phyloP scores from a whole-genome alignment of 2,797 vertebrate genomes.

The Anolis apletophallus region DNA sequence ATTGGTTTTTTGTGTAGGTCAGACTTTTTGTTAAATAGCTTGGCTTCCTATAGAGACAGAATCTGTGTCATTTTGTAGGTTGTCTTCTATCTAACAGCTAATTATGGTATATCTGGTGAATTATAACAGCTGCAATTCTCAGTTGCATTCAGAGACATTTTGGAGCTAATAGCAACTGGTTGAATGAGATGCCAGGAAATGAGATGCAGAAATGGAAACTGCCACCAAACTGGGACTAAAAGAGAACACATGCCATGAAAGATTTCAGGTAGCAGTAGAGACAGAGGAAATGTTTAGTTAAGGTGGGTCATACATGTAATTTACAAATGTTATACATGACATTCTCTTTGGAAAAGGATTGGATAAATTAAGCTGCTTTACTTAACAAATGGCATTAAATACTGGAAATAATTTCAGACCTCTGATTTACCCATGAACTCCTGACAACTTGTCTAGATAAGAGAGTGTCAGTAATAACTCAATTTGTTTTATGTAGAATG shows the following conservation, averaged over 20 bases:
- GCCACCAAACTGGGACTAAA: background rate
- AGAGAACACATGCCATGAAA: background rate
- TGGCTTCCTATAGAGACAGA: slow-evolving; percentile 57
- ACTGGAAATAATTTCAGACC: background rate
- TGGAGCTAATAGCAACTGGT: background rate
- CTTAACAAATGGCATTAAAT: background rate
- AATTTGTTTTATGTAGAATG: background rate
- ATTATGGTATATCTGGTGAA: slow-evolving; percentile 4
- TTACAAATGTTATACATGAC: background rate
- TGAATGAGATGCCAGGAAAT: background rate
- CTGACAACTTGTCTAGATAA: background rate
- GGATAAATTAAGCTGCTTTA: background rate
- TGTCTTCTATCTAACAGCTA: slow-evolving; percentile 18
- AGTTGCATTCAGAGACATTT: background rate
- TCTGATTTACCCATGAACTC: background rate
- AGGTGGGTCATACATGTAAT: background rate
- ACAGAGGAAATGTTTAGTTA: background rate
- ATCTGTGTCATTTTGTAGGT: slow-evolving; percentile 58
- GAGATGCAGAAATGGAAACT: background rate
- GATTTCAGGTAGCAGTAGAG: background rate
- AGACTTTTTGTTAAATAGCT: slow-evolving; percentile 61
- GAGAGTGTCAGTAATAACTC: background rate
- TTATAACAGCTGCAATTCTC: slow-evolving; percentile 22
- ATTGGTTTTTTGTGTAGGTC: slow-evolving; percentile 59
- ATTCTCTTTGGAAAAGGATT: background rate